Base-by-base conservation (phyloP, 2,797 vertebrate species). In the Austrolebias charrua region DNA sequence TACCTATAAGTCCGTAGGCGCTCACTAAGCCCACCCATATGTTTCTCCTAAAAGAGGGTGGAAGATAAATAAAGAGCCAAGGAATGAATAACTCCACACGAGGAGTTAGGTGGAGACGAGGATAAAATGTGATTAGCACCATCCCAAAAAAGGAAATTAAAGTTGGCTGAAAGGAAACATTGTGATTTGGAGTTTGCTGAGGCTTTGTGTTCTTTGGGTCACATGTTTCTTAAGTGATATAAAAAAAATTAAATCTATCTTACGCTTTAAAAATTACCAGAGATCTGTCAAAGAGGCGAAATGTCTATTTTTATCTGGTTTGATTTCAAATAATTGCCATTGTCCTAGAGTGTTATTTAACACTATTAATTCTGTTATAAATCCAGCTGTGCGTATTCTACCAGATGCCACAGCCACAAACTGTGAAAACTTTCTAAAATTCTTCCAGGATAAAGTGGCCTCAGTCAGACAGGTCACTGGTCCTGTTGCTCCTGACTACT, bases 211-310 rank as follows among this genome's bases (percentile, higher is more conserved):
- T 9, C 20, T 7, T 31, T 24, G 13, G 52, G 11, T 8, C 31
- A 33, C 31, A 33, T 33, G 31, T 33, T 33, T 33, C 8, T 33
- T 33, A 6, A 33, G 8, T 33, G 31, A 44, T 28, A 16, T 24
- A 46, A 16, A 14, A n/a, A n/a, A n/a, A n/a, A n/a, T n/a, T n/a
- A n/a, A n/a, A 10, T 48, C 19, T 12, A 16, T 44, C 15, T 15
- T 4, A 48, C 24, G 40, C 68, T 95, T 40, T 95, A 96, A 79
- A n/a, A n/a, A n/a, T n/a, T n/a, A n/a, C n/a, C n/a, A n/a, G n/a
- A n/a, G n/a, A n/a, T n/a, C n/a, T n/a, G n/a, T n/a, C n/a, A n/a
- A n/a, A n/a, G n/a, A n/a, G n/a, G n/a, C n/a, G n/a, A n/a, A n/a
- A n/a, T n/a, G n/a, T n/a, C n/a, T n/a, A n/a, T n/a, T n/a, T n/a